Evolutionary conservation across 2,113 vertebrate species (phyloP).

Genomic region (Chitala chitala): DNA sequence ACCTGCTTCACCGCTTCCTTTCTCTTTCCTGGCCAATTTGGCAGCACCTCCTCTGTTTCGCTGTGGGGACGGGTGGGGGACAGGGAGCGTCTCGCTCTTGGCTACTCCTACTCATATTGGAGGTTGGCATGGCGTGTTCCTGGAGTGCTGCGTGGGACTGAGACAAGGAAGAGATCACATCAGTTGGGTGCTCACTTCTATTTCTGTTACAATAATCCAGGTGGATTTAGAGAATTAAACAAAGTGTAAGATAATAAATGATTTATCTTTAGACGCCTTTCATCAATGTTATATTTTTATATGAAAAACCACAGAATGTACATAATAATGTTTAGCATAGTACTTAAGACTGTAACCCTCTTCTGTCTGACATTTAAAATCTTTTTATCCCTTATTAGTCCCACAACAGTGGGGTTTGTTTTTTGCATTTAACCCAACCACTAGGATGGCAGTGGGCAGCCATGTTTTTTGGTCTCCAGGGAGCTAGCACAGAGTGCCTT

Average conservation of each 20-base stretch:
- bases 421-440: no score
- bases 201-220: constrained; percentile 90
- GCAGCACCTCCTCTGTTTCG: neutral
- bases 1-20: neutral
- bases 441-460: no score
- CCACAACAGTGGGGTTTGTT: no score
- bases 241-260: constrained; percentile 15
- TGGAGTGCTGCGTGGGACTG: constrained; percentile 93
- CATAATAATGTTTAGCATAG: no score
- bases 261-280: constrained; percentile 6
- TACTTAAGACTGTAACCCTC: no score
- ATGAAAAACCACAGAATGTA: neutral
- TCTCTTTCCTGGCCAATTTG: neutral
- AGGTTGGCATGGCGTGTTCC: constrained; percentile 57
- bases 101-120: neutral
- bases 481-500: no score
- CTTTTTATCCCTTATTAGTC: no score
- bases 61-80: neutral
- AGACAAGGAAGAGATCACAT: constrained; percentile 83
- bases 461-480: no score
- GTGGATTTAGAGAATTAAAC: constrained; percentile 82
- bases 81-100: neutral
- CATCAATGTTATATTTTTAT: neutral
- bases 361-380: no score
- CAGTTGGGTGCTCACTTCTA: constrained; percentile 89